Evolutionary conservation across 2,797 vertebrate genomes (phyloP).

Genomic region (Stomatorhinus walkeri): DNA sequence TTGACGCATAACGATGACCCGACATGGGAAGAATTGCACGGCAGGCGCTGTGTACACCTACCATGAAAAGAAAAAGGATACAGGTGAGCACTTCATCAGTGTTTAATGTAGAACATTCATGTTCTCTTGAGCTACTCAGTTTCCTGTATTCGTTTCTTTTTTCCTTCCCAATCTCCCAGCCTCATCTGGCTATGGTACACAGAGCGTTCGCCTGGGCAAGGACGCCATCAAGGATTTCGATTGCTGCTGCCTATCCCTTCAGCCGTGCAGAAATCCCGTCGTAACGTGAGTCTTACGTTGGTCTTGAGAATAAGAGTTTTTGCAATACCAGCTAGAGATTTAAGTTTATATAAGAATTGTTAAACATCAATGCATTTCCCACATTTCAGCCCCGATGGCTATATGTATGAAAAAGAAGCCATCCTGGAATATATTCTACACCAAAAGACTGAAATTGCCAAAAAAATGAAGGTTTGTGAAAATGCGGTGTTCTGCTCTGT

Average conservation of each 20-base stretch:
- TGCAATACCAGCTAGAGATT: not conserved
- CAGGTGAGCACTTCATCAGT: slow-evolving; percentile 52
- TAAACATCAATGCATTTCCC: not conserved
- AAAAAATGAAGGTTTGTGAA: slow-evolving; percentile 75
- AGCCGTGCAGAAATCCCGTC: slow-evolving; percentile 78
- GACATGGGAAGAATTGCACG: slow-evolving; percentile 87
- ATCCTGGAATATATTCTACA: slow-evolving; percentile 85
- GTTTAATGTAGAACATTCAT: not conserved
- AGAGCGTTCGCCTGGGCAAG: slow-evolving; percentile 78
- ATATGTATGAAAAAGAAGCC: slow-evolving; percentile 79
- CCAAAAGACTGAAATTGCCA: slow-evolving; percentile 76
- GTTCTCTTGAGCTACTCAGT: not conserved
- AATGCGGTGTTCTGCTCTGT: not conserved
- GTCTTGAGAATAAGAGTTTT: not conserved
- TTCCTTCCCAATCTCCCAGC: slow-evolving; percentile 45
- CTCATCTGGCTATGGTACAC: slow-evolving; percentile 82
- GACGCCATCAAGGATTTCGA: slow-evolving; percentile 89
- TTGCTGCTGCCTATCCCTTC: slow-evolving; percentile 82
- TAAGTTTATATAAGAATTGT: not conserved
- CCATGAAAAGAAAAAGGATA: slow-evolving; percentile 87
- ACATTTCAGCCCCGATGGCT: slow-evolving; percentile 72
- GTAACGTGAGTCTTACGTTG: slow-evolving; percentile 63
- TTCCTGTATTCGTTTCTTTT: not conserved
- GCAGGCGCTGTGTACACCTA: slow-evolving; percentile 87
- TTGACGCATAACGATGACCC: slow-evolving; percentile 61